Percentiles rank a stretch among this genome's conserved stretches.
These are phyloP conservation scores for Anoura caudifer DNA, from an alignment of 2,113 vertebrate genomes.

Conservation along the genomic window DNA sequence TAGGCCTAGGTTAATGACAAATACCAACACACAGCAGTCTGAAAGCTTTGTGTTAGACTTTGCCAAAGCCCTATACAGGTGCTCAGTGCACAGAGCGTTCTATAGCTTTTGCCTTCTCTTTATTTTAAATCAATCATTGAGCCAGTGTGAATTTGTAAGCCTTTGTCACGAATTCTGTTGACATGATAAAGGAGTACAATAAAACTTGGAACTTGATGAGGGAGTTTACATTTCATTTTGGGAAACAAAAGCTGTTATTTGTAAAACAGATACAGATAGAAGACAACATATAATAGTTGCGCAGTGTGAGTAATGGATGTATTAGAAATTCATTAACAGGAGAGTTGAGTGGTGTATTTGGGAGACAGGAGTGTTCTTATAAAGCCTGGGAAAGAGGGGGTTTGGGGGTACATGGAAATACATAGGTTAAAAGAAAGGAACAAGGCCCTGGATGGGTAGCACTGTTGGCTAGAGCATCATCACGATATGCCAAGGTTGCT, in stretches of 20 bases:
- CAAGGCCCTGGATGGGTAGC: too few species aligned
- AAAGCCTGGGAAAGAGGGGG: background rate
- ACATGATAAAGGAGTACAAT: background rate
- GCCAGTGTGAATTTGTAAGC: background rate
- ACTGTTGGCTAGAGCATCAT: too few species aligned
- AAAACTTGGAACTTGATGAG: background rate
- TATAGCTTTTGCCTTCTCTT: background rate
- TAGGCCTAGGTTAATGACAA: background rate
- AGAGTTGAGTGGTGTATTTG: background rate
- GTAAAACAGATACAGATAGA: conserved; percentile 9
- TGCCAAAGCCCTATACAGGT: background rate
- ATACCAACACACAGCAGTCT: background rate
- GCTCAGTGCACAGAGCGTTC: background rate
- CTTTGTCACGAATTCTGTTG: background rate
- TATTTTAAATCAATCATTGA: background rate
- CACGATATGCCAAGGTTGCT: too few species aligned
- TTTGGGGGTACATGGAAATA: background rate
- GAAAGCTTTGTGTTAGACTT: background rate
- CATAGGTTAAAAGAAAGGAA: background rate
- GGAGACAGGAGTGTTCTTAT: background rate
- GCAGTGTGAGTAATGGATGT: background rate
- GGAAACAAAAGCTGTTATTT: background rate
- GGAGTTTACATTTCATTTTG: background rate
- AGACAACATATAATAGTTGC: background rate
- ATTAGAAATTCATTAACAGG: background rate